Evolutionary conservation across 2,797 vertebrate species (phyloP).

Genomic region (Chelidonichthys spinosus): DNA sequence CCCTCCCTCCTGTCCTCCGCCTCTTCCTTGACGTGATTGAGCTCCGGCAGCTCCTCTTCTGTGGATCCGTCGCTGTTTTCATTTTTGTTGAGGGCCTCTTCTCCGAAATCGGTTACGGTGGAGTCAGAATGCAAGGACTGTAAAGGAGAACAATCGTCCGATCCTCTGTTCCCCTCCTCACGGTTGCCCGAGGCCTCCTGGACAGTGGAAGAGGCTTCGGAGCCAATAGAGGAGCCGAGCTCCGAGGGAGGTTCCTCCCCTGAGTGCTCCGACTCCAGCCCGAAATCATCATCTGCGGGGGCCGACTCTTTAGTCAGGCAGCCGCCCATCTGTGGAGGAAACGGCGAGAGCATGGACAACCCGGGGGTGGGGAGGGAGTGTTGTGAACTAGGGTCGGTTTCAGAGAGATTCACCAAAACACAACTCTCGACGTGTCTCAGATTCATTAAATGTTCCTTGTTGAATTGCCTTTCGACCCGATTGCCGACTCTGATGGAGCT

Average conservation of each 20-base stretch:
- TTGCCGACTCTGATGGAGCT: slow-evolving; percentile 37
- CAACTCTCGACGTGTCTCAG: slow-evolving; percentile 58
- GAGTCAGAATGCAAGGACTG: slow-evolving; percentile 75
- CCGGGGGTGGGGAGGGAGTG: slow-evolving; percentile 63
- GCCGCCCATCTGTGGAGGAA: slow-evolving; percentile 86
- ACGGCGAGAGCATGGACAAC: slow-evolving; percentile 83
- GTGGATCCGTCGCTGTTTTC: slow-evolving; percentile 88
- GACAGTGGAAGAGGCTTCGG: slow-evolving; percentile 71
- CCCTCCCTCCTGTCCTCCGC: slow-evolving; percentile 54
- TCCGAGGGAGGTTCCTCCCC: slow-evolving; percentile 81
- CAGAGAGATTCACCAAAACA: slow-evolving; percentile 56
- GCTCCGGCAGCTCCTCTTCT: slow-evolving; percentile 88
- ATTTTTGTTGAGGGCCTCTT: slow-evolving; percentile 85
- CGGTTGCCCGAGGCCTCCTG: slow-evolving; percentile 70
- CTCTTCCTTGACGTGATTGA: slow-evolving; percentile 73
- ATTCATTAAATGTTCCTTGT: slow-evolving; percentile 53
- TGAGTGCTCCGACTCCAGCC: slow-evolving; percentile 82
- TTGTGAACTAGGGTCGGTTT: slow-evolving; percentile 47
- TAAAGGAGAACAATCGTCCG: slow-evolving; percentile 68
- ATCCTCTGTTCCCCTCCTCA: slow-evolving; percentile 64
- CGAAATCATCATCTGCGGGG: slow-evolving; percentile 82
- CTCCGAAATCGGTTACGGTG: slow-evolving; percentile 67
- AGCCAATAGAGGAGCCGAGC: slow-evolving; percentile 70
- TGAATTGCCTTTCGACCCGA: slow-evolving; percentile 53
- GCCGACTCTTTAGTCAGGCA: slow-evolving; percentile 86